Evolutionary conservation across 1,140 invertebrate species (phyloP).

Genomic region (Monochamus saltuarius): DNA sequence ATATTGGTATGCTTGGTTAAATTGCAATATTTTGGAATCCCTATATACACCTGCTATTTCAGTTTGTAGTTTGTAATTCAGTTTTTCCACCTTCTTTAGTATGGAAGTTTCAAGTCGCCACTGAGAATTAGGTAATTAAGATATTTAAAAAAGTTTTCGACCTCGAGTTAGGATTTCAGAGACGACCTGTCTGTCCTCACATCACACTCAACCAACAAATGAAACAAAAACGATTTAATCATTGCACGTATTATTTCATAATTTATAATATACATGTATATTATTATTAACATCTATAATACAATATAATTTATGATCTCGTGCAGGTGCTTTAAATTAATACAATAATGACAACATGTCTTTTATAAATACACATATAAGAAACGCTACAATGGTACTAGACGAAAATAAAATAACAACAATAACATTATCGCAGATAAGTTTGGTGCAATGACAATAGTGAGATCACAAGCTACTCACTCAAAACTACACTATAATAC

Average conservation of each 20-base stretch:
- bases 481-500: conserved; percentile 23
- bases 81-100: too few relatives aligned
- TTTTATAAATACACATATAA: not conserved
- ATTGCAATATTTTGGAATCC: too few relatives aligned
- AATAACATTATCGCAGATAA: conserved; percentile 32
- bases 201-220: too few relatives aligned
- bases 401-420: conserved; percentile 22
- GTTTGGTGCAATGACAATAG: conserved; percentile 33
- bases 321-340: conserved; percentile 33
- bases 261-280: conserved; percentile 10
- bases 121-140: too few relatives aligned
- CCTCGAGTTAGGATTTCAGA: too few relatives aligned
- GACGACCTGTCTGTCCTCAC: too few relatives aligned
- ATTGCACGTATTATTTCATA: conserved; percentile 18
- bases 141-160: too few relatives aligned
- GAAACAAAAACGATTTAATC: not conserved
- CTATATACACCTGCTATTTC: too few relatives aligned
- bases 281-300: conserved; percentile 25
- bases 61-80: too few relatives aligned
- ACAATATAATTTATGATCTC: conserved; percentile 25
- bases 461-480: conserved; percentile 39
- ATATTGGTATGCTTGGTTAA: too few relatives aligned
- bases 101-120: too few relatives aligned
- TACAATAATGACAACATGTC: conserved; percentile 21
- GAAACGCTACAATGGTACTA: conserved; percentile 12